Evolutionary conservation across 2,797 vertebrate genomes (phyloP).

Genomic region (Pangasius krempfi): DNA sequence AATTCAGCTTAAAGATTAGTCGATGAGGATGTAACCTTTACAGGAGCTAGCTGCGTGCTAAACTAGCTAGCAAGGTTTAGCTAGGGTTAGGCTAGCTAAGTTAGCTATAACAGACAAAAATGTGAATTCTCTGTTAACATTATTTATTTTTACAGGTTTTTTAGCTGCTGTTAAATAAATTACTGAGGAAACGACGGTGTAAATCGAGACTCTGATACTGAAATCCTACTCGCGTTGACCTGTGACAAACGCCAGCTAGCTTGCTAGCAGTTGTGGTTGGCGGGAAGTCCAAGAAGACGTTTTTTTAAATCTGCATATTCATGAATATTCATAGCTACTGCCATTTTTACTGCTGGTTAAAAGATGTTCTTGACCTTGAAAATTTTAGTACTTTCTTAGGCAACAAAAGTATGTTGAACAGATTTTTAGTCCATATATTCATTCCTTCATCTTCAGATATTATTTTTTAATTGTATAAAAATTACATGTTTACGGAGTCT

Average conservation of each 20-base stretch:
- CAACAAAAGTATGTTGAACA: background rate
- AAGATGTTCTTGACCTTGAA: background rate
- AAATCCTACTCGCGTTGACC: conserved; percentile 2
- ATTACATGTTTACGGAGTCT: background rate
- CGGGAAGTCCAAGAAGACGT: background rate
- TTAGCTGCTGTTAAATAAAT: background rate
- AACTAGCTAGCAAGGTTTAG: background rate
- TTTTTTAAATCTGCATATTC: background rate
- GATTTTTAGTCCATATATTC: background rate
- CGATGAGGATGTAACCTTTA: too few species aligned
- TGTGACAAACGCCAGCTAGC: background rate
- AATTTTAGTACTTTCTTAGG: background rate
- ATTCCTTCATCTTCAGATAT: background rate
- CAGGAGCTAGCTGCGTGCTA: background rate
- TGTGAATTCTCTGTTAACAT: background rate
- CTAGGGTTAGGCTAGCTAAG: background rate
- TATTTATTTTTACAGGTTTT: background rate
- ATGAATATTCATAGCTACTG: background rate
- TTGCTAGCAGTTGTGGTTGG: background rate
- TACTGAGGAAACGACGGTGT: background rate
- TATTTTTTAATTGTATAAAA: background rate
- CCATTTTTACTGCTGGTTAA: background rate
- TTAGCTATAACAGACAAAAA: background rate
- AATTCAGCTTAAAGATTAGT: background rate
- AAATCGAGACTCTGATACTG: background rate